phyloP scores from a whole-genome alignment of 2,113 vertebrate species.

The Meriones unguiculatus region DNA sequence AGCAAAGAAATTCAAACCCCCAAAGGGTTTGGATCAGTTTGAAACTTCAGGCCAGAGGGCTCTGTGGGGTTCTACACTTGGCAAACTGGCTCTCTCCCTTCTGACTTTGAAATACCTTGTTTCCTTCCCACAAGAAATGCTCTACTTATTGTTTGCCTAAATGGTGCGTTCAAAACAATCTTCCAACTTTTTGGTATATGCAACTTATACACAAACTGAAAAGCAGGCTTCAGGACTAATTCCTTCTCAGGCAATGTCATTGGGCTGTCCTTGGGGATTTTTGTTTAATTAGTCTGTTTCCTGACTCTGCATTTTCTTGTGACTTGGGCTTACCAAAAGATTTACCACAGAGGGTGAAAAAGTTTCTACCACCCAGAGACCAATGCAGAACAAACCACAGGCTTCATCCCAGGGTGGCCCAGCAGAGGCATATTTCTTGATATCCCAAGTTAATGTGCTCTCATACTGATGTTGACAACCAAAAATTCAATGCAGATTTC shows the following conservation, averaged over 20 bases:
- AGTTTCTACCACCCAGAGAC: conserved; percentile 64
- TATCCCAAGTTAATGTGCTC: conserved; percentile 75
- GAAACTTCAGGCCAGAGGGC: conserved; percentile 72
- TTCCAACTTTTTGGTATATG: conserved; percentile 52
- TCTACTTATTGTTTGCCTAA: conserved; percentile 59
- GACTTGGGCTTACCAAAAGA: conserved; percentile 66
- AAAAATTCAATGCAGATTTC: conserved; percentile 74
- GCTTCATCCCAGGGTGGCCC: conserved; percentile 71
- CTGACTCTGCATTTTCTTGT: conserved; percentile 38
- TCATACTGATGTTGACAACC: conserved; percentile 74
- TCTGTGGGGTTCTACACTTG: conserved; percentile 69
- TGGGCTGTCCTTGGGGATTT: conserved; percentile 29
- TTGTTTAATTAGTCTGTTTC: conserved; percentile 53
- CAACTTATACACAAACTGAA: neutral
- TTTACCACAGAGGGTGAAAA: conserved; percentile 73
- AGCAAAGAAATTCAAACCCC: conserved; percentile 81
- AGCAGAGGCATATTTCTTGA: conserved; percentile 71
- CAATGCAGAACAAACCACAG: conserved; percentile 63
- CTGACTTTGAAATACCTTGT: conserved; percentile 75
- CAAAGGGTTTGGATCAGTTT: conserved; percentile 77
- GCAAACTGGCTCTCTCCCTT: conserved; percentile 59
- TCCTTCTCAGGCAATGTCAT: conserved; percentile 49
- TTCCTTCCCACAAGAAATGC: conserved; percentile 56
- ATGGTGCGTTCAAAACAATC: conserved; percentile 43
- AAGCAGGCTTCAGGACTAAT: neutral